These are phyloP conservation scores for Agelaius phoeniceus DNA, from an alignment of 2,113 vertebrate species.

Conservation along the genomic window DNA sequence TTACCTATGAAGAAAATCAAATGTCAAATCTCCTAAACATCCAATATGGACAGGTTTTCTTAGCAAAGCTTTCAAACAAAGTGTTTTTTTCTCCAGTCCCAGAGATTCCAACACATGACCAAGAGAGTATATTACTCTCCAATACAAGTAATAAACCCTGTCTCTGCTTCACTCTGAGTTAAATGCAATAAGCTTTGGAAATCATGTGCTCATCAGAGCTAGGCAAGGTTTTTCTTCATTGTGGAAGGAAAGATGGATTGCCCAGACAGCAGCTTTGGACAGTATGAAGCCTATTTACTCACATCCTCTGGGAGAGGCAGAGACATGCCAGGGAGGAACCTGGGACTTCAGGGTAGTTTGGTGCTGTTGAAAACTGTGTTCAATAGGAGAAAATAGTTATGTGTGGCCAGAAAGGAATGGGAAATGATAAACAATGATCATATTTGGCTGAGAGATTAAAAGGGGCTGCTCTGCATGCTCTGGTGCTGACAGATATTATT, in stretches of 20 bases:
- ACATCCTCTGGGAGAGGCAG: background rate
- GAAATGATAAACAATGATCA: background rate
- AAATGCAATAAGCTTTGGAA: background rate
- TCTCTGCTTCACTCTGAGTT: background rate
- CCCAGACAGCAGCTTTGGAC: background rate
- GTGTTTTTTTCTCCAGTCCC: background rate
- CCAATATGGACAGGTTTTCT: background rate
- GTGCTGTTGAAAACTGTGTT: background rate
- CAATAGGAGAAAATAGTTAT: background rate
- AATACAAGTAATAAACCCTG: background rate
- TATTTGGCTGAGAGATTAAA: background rate
- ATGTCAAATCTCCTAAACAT: background rate
- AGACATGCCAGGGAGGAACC: background rate
- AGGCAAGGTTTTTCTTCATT: background rate
- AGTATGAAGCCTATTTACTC: fast-evolving
- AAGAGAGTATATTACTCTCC: background rate
- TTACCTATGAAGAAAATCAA: background rate
- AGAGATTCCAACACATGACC: background rate
- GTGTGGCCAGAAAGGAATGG: background rate
- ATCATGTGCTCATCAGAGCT: background rate
- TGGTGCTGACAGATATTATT: background rate
- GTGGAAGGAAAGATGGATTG: background rate
- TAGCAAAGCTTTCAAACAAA: background rate
- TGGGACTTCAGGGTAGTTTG: background rate
- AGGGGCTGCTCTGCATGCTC: background rate